Evolutionary conservation across 1,140 invertebrate species (phyloP).

Genomic region (Drosophila persimilis): DNA sequence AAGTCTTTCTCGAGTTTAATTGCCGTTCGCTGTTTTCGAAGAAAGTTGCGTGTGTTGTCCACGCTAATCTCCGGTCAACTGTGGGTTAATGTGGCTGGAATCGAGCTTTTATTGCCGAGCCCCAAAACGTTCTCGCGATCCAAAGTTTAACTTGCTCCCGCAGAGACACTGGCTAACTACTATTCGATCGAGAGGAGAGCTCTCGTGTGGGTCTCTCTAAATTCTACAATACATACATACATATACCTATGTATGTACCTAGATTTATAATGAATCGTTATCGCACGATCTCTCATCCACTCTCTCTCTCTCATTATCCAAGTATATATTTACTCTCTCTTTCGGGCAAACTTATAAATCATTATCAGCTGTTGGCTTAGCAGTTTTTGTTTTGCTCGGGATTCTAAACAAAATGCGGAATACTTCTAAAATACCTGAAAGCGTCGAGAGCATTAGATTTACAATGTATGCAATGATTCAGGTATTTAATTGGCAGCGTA

Average conservation of each 20-base stretch:
- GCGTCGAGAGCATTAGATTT: too few relatives aligned
- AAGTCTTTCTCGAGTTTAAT: conserved; percentile 15
- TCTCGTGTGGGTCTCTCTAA: too few relatives aligned
- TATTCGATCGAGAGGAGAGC: too few relatives aligned
- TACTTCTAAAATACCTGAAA: too few relatives aligned
- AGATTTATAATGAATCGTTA: conserved; percentile 1
- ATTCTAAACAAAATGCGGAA: conserved; percentile 29
- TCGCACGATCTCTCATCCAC: neutral
- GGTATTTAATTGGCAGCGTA: too few relatives aligned
- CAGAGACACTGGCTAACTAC: neutral
- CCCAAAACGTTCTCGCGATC: neutral
- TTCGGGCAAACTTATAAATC: neutral
- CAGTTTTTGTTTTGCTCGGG: conserved; percentile 37
- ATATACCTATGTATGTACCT: too few relatives aligned
- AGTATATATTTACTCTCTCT: too few relatives aligned
- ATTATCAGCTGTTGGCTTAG: conserved; percentile 5
- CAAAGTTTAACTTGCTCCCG: conserved; percentile 21
- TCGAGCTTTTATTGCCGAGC: conserved; percentile 15
- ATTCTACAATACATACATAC: too few relatives aligned
- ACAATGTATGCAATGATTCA: too few relatives aligned
- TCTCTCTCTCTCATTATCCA: conserved; percentile 13
- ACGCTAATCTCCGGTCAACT: conserved; percentile 30
- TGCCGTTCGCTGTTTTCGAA: neutral
- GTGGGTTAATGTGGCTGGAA: neutral
- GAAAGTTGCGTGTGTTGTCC: conserved; percentile 2